Evolutionary conservation across 2,888 invertebrate species (phyloP).

Genomic region (Molorchus minor): DNA sequence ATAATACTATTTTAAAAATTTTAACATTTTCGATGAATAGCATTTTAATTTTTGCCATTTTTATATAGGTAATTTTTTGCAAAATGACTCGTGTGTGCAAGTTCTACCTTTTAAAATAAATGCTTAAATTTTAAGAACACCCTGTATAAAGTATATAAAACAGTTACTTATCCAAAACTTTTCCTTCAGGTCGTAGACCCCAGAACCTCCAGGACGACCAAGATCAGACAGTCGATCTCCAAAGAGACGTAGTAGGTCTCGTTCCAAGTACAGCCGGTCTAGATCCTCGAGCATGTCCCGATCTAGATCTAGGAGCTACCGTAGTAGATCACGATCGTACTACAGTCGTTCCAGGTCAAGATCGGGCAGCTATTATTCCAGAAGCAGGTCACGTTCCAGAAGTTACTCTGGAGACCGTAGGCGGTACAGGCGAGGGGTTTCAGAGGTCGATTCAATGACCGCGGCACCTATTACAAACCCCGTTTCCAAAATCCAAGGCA

Average conservation of each 20-base stretch:
- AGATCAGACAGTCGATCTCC: conserved; percentile 68
- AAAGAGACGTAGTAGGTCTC: conserved; percentile 73
- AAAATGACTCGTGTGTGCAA: too few relatives aligned
- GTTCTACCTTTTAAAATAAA: too few relatives aligned
- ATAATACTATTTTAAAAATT: too few relatives aligned
- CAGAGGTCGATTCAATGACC: conserved; percentile 68
- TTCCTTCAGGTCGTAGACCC: conserved; percentile 56
- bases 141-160: too few relatives aligned
- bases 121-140: too few relatives aligned
- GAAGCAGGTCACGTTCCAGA: conserved; percentile 66
- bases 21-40: too few relatives aligned
- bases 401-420: conserved; percentile 66
- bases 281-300: conserved; percentile 63
- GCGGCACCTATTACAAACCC: conserved; percentile 82
- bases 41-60: too few relatives aligned
- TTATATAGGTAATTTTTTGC: too few relatives aligned
- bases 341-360: conserved; percentile 65
- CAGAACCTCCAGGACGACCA: conserved; percentile 62
- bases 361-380: conserved; percentile 66
- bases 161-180: too few relatives aligned
- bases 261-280: conserved; percentile 64
- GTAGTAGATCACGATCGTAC: conserved; percentile 70
- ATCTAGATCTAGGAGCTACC: conserved; percentile 62
- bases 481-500: conserved; percentile 73
- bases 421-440: conserved; percentile 62